Conservation (phyloP, 2,888 invertebrate genomes). For the Agriopis marginaria region DNA sequence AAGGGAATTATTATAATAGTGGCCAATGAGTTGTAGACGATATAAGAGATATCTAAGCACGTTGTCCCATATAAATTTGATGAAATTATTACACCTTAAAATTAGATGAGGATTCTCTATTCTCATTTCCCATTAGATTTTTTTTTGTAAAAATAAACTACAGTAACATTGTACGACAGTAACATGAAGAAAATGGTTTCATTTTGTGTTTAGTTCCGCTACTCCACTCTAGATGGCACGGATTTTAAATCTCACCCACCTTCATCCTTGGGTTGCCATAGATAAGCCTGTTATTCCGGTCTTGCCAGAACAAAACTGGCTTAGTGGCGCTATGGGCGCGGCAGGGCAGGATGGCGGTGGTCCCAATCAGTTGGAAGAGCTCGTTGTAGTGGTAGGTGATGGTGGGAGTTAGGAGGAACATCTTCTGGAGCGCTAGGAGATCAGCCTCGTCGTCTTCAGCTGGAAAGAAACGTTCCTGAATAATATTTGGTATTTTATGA, state of each 20-base stretch:
- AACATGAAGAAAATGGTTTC: too few relatives aligned
- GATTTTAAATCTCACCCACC: conserved; percentile 71
- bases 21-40: too few relatives aligned
- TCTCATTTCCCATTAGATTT: too few relatives aligned
- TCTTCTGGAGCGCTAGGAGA: conserved; percentile 70
- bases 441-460: conserved; percentile 58
- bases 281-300: conserved; percentile 83
- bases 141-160: too few relatives aligned
- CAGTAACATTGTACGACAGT: too few relatives aligned
- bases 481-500: background rate
- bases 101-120: too few relatives aligned
- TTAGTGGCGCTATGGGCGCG: conserved; percentile 87
- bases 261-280: conserved; percentile 80
- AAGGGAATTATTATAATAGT: too few relatives aligned
- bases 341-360: conserved; percentile 89
- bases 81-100: too few relatives aligned
- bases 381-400: conserved; percentile 84
- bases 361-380: conserved; percentile 86
- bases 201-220: background rate
- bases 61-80: too few relatives aligned
- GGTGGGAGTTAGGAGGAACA: conserved; percentile 76
- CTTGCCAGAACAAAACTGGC: conserved; percentile 89
- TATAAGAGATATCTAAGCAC: too few relatives aligned
- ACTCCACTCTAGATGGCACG: background rate
- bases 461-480: conserved; percentile 35